Base-by-base conservation (phyloP, 2,113 vertebrate species). In the Osmerus eperlanus region DNA sequence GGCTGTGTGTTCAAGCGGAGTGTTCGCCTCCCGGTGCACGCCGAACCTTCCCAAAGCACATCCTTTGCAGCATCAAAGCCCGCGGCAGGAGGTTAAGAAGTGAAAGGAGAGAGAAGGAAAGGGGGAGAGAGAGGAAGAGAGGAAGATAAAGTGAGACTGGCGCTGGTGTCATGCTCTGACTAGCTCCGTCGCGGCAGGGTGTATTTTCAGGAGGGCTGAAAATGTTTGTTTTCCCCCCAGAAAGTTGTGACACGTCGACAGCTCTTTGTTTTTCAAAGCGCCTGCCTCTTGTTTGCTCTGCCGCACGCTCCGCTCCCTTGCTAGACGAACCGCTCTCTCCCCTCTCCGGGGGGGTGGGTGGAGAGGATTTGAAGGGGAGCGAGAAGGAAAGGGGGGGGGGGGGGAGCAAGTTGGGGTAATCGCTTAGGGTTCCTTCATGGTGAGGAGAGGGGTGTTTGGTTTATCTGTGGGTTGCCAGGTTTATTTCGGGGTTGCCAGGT, bases 221-320 rank as follows among this genome's bases (percentile, higher is more conserved):
- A 80, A 77, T 75, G 80, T 78, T 85, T 80, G 83, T 85, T 84
- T 84, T 85, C 78, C 78, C 76, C 80, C 75, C 55, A 69, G 78
- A 82, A 84, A 86, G 75, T 76, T 81, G 68, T 66, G 71, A 80
- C 82, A 84, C 14, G 67, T 36, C 32, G 32, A 66, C 75, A 53
- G 67, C 60, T 8, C 78, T 85, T 81, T 81, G 76, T 75, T 81
- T 74, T 79, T 36, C 72, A 75, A 70, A 70, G 79, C 21, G 60
- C 62, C 41, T 74, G 72, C 47, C 6, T 73, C 69, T 68, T 79
- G 74, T 87, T 77, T 82, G 67, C 70, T 58, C 75, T 70, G 64
- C 74, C 55, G 67, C 64, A 74, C 32, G 4, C 60, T 78, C 74
- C 55, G 67, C 64, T 75, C 32, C 4, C 60, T 79, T 52, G 1